These are phyloP conservation scores for Cisticola juncidis DNA, from an alignment of 2,113 vertebrate genomes.

Conservation along the genomic window DNA sequence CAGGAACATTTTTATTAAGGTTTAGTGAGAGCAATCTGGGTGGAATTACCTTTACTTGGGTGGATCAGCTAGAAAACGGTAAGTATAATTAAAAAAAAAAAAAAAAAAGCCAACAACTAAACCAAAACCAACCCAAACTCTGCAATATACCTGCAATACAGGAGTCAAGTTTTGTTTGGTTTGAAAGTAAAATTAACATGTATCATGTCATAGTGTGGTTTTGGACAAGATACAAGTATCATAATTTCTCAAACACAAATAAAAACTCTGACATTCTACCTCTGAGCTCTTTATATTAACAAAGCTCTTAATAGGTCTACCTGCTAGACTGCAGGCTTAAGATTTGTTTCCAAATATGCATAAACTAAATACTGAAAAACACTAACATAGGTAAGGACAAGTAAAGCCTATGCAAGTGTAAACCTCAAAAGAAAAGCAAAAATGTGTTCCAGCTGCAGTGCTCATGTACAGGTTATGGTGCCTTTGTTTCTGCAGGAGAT, in stretches of 20 bases:
- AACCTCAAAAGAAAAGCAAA: background rate
- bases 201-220: background rate
- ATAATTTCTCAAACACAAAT: background rate
- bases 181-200: background rate
- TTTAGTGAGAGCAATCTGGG: conserved; percentile 97
- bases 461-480: background rate
- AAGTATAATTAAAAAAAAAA: background rate
- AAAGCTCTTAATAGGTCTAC: background rate
- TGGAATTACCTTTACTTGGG: conserved; percentile 98
- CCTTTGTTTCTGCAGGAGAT: conserved; percentile 78
- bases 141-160: background rate
- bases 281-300: background rate
- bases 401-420: background rate
- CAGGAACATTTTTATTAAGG: conserved; percentile 91
- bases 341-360: background rate
- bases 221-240: background rate
- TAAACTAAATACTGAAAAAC: background rate
- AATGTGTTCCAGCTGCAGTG: background rate
- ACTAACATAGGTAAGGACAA: background rate
- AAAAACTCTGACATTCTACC: background rate
- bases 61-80: conserved; percentile 88
- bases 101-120: background rate
- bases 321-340: background rate
- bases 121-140: background rate
- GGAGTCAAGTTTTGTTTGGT: background rate